Percentiles rank a stretch among this genome's conserved stretches.
These are phyloP conservation scores for Aleiodes alternator DNA, from an alignment of 2,888 invertebrate genomes.

Conservation along the genomic window DNA sequence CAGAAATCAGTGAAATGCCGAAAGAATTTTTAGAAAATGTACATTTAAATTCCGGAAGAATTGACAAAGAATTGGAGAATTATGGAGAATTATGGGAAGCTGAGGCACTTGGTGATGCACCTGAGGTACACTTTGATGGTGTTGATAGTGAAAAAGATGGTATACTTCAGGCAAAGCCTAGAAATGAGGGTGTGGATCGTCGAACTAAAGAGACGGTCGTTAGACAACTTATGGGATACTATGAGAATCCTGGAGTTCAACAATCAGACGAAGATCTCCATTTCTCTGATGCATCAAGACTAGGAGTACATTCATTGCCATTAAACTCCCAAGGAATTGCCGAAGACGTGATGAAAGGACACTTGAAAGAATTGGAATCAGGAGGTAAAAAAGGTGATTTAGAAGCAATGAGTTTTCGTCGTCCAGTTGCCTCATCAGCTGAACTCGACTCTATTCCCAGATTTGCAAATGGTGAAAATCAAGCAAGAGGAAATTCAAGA, in stretches of 20 bases:
- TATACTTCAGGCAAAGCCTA: slow-evolving; percentile 39
- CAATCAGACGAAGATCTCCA: slow-evolving; percentile 34
- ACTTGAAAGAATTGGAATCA: too few relatives aligned
- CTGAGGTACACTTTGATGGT: slow-evolving; percentile 23
- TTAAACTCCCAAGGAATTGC: too few relatives aligned
- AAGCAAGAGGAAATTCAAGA: slow-evolving; percentile 26
- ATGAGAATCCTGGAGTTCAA: slow-evolving; percentile 44
- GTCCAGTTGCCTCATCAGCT: background rate
- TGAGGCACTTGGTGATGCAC: slow-evolving; percentile 48
- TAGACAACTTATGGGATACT: slow-evolving; percentile 52
- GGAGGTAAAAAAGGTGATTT: too few relatives aligned
- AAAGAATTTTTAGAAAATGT: slow-evolving; percentile 57
- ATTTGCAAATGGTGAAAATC: background rate
- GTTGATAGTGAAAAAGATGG: slow-evolving; percentile 32
- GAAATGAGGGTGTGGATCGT: slow-evolving; percentile 45
- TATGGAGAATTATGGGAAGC: slow-evolving; percentile 61
- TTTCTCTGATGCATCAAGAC: background rate
- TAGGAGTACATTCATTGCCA: too few relatives aligned
- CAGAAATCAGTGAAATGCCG: slow-evolving; percentile 52
- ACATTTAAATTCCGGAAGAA: slow-evolving; percentile 36
- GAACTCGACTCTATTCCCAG: too few relatives aligned
- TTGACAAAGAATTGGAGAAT: slow-evolving; percentile 46
- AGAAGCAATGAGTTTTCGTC: too few relatives aligned
- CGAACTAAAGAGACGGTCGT: slow-evolving; percentile 50
- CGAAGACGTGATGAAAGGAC: too few relatives aligned